These are phyloP conservation scores for Diadema setosum DNA, from an alignment of 35 echinoderm and acorn worm species.

Conservation along the genomic window DNA sequence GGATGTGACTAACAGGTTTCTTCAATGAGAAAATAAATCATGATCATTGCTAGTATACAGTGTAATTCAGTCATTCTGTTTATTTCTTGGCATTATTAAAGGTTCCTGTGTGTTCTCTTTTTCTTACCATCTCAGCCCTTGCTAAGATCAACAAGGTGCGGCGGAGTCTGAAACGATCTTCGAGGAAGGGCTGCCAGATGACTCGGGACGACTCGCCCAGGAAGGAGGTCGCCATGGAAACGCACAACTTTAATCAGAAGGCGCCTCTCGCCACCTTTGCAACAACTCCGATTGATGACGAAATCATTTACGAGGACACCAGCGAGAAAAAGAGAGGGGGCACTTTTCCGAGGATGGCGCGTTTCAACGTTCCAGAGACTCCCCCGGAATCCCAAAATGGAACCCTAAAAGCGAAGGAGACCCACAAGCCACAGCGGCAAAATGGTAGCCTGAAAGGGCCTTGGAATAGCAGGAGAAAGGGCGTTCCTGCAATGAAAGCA, in stretches of 20 bases:
- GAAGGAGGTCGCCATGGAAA: conserved; percentile 2
- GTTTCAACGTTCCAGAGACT: conserved; percentile 10
- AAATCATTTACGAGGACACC: neutral
- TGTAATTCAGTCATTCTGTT: no score
- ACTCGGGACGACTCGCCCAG: neutral
- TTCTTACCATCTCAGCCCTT: neutral
- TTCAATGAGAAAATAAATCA: no score
- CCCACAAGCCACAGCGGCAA: neutral
- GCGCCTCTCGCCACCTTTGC: neutral
- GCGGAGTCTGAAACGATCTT: neutral
- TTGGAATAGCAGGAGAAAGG: conserved; percentile 48
- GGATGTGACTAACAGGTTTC: no score
- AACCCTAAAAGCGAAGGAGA: conserved; percentile 59
- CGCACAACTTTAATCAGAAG: neutral
- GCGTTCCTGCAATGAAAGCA: conserved; percentile 58
- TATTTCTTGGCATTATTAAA: no score
- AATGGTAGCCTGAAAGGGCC: conserved; percentile 30
- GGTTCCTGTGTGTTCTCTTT: no score
- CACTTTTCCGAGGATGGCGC: neutral
- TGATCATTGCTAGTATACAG: no score
- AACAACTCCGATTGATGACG: neutral
- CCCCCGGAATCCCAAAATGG: conserved; percentile 59
- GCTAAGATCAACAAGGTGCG: neutral
- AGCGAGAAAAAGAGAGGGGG: neutral
- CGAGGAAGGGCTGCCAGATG: neutral